A percentile compares a stretch with the other conserved stretches of the same genome.
Conservation (phyloP, 2,888 invertebrate species). For the Serrognathus titanus region DNA sequence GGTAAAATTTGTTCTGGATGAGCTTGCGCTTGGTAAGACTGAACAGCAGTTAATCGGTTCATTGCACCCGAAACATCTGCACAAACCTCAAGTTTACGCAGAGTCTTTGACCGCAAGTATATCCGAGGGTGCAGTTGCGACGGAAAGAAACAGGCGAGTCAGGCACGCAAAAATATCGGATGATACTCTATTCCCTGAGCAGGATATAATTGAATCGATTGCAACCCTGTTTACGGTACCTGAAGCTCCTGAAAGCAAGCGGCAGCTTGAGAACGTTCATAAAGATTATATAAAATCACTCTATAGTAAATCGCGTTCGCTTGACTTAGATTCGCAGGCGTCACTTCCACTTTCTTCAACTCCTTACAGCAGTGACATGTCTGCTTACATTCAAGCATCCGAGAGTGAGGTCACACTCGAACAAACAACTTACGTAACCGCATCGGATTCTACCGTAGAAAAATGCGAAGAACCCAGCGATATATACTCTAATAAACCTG, state of each 20-base stretch:
- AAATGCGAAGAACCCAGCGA: background rate
- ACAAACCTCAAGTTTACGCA: background rate
- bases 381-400: background rate
- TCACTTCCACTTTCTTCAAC: slow-evolving; percentile 11
- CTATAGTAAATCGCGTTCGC: slow-evolving; percentile 14
- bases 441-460: background rate
- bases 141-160: slow-evolving; percentile 27
- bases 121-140: background rate
- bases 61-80: slow-evolving; percentile 36
- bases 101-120: background rate
- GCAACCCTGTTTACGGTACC: background rate
- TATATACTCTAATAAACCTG: slow-evolving; percentile 26
- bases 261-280: background rate
- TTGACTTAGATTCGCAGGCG: slow-evolving; percentile 3
- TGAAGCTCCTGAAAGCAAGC: background rate
- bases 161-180: slow-evolving; percentile 34
- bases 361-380: background rate
- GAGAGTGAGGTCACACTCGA: background rate
- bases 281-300: slow-evolving; percentile 15
- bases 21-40: slow-evolving; percentile 50
- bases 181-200: slow-evolving; percentile 18
- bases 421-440: slow-evolving; percentile 7
- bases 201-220: background rate
- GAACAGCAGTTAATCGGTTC: slow-evolving; percentile 53
- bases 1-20: slow-evolving; percentile 56